These are phyloP conservation scores for Oryzias melastigma DNA, from an alignment of 2,113 vertebrate genomes.

Conservation along the genomic window DNA sequence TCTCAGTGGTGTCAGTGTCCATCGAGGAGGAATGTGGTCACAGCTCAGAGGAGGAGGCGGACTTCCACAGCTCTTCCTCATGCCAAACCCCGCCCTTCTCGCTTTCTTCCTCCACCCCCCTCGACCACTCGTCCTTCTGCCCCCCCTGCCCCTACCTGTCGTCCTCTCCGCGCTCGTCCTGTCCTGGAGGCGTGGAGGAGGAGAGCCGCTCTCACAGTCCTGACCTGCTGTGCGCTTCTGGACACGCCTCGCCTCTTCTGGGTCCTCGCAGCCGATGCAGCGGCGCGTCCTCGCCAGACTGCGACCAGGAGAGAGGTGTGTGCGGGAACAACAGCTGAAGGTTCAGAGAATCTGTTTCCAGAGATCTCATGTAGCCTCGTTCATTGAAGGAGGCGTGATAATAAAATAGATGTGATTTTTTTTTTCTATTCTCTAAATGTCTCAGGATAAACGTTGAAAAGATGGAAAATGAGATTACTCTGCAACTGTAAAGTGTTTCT, in stretches of 20 bases:
- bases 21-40: slow-evolving; percentile 89
- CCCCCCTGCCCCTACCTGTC: slow-evolving; percentile 40
- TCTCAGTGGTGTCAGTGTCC: slow-evolving; percentile 90
- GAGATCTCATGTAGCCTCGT: too few relatives aligned
- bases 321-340: neutral
- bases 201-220: slow-evolving; percentile 66
- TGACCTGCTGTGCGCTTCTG: slow-evolving; percentile 82
- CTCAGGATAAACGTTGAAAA: too few relatives aligned
- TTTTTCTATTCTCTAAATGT: too few relatives aligned
- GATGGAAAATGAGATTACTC: too few relatives aligned
- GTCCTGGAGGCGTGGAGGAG: slow-evolving; percentile 79
- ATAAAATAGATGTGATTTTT: too few relatives aligned
- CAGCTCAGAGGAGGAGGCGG: slow-evolving; percentile 86
- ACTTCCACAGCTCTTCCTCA: slow-evolving; percentile 81
- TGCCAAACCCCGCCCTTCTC: slow-evolving; percentile 73
- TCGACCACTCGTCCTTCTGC: slow-evolving; percentile 67
- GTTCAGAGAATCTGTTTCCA: too few relatives aligned
- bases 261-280: slow-evolving; percentile 96
- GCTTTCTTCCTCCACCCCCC: slow-evolving; percentile 60
- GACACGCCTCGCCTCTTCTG: slow-evolving; percentile 82
- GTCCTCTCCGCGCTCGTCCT: slow-evolving; percentile 35
- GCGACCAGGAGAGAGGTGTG: slow-evolving; percentile 92
- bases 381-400: too few relatives aligned
- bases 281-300: slow-evolving; percentile 95
- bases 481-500: too few relatives aligned